Percentiles rank a stretch among this genome's conserved stretches.
Evolutionary conservation across 2,113 vertebrate species (phyloP).

Genomic region (Marmota flaviventris): DNA sequence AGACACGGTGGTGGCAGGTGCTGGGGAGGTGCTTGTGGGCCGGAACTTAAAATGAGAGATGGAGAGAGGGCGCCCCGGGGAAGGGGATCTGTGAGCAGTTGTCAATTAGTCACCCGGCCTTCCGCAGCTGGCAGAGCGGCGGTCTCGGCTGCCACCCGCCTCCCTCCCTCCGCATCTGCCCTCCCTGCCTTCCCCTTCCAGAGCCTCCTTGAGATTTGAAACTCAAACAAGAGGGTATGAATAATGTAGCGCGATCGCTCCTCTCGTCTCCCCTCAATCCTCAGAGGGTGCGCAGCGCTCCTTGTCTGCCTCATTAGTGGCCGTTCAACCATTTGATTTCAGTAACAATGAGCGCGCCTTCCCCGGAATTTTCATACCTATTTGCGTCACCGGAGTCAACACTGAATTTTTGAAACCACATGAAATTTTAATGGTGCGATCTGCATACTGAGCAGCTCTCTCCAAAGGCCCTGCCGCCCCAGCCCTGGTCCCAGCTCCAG

Average conservation of each 20-base stretch:
- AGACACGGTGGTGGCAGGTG: background rate
- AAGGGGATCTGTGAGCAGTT: background rate
- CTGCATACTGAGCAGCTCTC: slow-evolving; percentile 76
- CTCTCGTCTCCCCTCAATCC: slow-evolving; percentile 91
- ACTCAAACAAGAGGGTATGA: slow-evolving; percentile 90
- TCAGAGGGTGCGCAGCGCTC: slow-evolving; percentile 91
- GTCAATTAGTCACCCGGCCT: slow-evolving; percentile 56
- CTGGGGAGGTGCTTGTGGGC: background rate
- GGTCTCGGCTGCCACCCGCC: background rate
- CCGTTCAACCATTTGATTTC: slow-evolving; percentile 93
- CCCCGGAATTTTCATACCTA: slow-evolving; percentile 89
- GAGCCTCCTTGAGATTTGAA: slow-evolving; percentile 82
- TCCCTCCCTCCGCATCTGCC: slow-evolving; percentile 6
- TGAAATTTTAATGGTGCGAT: slow-evolving; percentile 88
- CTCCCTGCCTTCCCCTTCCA: slow-evolving; percentile 41
- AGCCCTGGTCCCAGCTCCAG: fast-evolving
- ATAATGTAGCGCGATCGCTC: slow-evolving; percentile 90
- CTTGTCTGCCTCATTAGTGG: slow-evolving; percentile 94
- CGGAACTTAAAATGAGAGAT: background rate
- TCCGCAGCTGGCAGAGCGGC: slow-evolving; percentile 59
- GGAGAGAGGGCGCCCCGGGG: background rate
- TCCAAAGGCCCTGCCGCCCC: background rate
- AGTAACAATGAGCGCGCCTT: slow-evolving; percentile 89
- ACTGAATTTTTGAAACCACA: slow-evolving; percentile 85
- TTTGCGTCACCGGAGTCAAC: slow-evolving; percentile 88